Evolutionary conservation across 2,888 invertebrate species (phyloP).

Genomic region (Seira musarum): DNA sequence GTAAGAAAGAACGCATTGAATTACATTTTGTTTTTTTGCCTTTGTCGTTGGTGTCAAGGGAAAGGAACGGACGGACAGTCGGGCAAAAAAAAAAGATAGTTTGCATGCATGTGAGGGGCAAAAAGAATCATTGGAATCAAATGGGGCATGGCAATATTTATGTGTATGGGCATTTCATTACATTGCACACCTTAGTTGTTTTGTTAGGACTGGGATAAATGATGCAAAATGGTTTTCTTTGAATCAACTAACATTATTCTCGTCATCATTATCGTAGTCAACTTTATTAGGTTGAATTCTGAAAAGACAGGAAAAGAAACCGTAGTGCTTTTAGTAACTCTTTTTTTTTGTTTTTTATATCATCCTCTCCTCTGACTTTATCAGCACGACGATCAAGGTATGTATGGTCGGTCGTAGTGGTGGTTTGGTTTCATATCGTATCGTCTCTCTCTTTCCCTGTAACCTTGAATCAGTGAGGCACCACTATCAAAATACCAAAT

Average conservation of each 20-base stretch:
- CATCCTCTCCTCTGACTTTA: slow-evolving; percentile 41
- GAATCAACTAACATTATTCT: not conserved
- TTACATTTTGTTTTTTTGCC: not conserved
- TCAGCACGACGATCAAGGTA: slow-evolving; percentile 42
- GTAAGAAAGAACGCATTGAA: not conserved
- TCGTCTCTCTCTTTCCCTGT: slow-evolving; percentile 24
- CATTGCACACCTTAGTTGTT: too few relatives aligned
- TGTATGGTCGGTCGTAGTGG: too few relatives aligned
- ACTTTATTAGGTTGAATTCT: slow-evolving; percentile 51
- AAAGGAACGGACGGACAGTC: not conserved
- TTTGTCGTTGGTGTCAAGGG: not conserved
- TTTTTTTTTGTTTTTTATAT: not conserved
- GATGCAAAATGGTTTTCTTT: too few relatives aligned
- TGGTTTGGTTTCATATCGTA: not conserved
- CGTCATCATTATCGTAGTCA: not conserved
- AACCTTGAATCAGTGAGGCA: slow-evolving; percentile 59
- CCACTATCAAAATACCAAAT: slow-evolving; percentile 44
- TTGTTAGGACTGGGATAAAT: too few relatives aligned
- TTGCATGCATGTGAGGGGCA: not conserved
- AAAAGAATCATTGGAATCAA: not conserved
- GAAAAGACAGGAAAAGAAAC: slow-evolving; percentile 59
- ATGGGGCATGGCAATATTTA: not conserved
- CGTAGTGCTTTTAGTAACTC: slow-evolving; percentile 47
- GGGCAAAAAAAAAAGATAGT: not conserved
- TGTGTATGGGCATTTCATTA: too few relatives aligned